phyloP scores from a whole-genome alignment of 2,797 vertebrate species.

The Aselliscus stoliczkanus region DNA sequence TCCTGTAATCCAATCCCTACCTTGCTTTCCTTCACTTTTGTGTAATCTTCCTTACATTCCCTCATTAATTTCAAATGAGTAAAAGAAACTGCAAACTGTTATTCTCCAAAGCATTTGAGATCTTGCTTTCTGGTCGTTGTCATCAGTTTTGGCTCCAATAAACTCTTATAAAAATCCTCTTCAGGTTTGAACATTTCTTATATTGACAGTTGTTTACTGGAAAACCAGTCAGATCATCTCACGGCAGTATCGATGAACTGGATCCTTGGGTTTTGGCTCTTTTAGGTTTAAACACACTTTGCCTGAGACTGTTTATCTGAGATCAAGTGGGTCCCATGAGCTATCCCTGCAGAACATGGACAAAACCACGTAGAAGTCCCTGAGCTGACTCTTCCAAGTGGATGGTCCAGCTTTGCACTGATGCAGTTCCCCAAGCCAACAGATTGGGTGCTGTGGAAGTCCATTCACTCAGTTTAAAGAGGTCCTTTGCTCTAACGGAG shows the following conservation, averaged over 20 bases:
- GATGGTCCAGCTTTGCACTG: not conserved
- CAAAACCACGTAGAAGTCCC: rapidly evolving
- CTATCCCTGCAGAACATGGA: not conserved
- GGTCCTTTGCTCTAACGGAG: not conserved
- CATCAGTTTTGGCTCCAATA: too few species aligned
- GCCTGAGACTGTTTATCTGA: not conserved
- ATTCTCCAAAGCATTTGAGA: too few species aligned
- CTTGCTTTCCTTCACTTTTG: too few species aligned
- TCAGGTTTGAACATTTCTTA: too few species aligned
- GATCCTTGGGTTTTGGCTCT: not conserved
- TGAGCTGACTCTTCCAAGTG: not conserved
- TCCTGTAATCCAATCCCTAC: too few species aligned
- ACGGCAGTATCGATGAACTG: not conserved
- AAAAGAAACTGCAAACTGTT: too few species aligned
- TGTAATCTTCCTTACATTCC: too few species aligned
- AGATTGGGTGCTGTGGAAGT: not conserved
- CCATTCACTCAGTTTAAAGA: not conserved
- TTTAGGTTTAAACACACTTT: not conserved
- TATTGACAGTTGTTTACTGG: not conserved
- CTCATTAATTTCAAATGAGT: too few species aligned
- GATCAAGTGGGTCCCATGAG: not conserved
- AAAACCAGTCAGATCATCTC: not conserved
- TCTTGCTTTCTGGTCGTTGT: too few species aligned
- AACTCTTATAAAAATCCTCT: too few species aligned
- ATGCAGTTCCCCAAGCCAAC: not conserved